phyloP scores from a whole-genome alignment of 1,140 invertebrate species.

The Chironomus striatipennis region DNA sequence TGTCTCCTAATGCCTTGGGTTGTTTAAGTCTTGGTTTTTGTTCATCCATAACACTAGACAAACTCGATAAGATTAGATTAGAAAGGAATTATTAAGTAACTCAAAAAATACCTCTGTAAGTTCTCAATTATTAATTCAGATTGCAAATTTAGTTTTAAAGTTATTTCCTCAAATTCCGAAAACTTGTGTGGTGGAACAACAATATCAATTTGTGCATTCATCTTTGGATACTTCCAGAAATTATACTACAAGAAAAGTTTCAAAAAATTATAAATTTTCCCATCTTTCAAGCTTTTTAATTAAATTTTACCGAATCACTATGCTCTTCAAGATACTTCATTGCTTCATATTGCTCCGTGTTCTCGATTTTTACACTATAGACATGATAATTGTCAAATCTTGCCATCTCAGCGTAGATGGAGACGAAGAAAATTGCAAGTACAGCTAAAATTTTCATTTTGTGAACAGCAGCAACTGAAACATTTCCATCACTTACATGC shows the following conservation, averaged over 20 bases:
- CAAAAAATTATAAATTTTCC: neutral
- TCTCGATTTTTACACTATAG: slow-evolving; percentile 31
- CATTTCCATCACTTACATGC: neutral
- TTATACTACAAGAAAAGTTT: neutral
- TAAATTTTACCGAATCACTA: neutral
- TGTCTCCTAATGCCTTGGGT: slow-evolving; percentile 28
- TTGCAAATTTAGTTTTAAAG: neutral
- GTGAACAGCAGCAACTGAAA: neutral
- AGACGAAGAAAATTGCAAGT: slow-evolving; percentile 1
- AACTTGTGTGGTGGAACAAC: slow-evolving; percentile 15
- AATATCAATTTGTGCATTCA: neutral
- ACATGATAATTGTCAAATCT: slow-evolving; percentile 35
- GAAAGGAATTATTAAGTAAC: neutral
- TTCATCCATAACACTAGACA: slow-evolving; percentile 24
- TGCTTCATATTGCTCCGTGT: slow-evolving; percentile 28
- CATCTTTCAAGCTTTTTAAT: neutral
- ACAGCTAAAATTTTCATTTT: slow-evolving; percentile 1
- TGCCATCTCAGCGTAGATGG: neutral
- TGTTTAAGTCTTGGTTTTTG: slow-evolving; percentile 26
- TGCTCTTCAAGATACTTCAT: neutral
- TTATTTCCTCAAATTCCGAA: neutral
- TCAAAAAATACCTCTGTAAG: neutral
- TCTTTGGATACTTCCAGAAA: neutral
- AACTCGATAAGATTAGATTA: neutral
- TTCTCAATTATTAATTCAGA: neutral